Evolutionary conservation across 1,140 invertebrate species (phyloP).

Genomic region (Dolichoris vasculosae): DNA sequence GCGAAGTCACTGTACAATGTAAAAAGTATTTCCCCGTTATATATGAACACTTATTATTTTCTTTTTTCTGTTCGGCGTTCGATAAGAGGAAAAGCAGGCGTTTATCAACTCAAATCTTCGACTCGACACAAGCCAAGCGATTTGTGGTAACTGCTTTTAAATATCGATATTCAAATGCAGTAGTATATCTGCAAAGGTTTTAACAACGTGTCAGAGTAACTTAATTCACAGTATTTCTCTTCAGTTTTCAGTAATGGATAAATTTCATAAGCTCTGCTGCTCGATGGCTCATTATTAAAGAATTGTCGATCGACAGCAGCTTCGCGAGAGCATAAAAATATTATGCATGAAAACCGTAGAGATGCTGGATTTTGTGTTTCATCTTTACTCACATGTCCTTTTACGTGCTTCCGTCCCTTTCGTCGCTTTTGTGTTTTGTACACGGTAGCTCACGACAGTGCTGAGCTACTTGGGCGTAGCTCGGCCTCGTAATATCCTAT

Average conservation of each 20-base stretch:
- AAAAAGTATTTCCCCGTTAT: slow-evolving; percentile 67
- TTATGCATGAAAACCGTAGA: slow-evolving; percentile 5
- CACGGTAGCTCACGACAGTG: slow-evolving; percentile 78
- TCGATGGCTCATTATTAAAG: slow-evolving; percentile 15
- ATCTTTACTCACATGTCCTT: slow-evolving; percentile 67
- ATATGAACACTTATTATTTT: slow-evolving; percentile 43
- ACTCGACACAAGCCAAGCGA: slow-evolving; percentile 65
- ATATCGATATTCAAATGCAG: slow-evolving; percentile 67
- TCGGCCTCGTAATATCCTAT: slow-evolving; percentile 79
- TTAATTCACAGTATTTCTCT: slow-evolving; percentile 46
- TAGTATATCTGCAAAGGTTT: slow-evolving; percentile 67
- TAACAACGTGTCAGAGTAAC: slow-evolving; percentile 18
- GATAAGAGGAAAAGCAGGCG: slow-evolving; percentile 58
- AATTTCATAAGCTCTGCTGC: slow-evolving; percentile 20
- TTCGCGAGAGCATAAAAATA: slow-evolving; percentile 21
- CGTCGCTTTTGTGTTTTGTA: slow-evolving; percentile 74
- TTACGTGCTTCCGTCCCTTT: slow-evolving; percentile 73
- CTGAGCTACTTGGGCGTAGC: slow-evolving; percentile 89
- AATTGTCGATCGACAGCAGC: slow-evolving; percentile 21
- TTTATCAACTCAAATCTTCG: slow-evolving; percentile 36
- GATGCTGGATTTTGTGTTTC: slow-evolving; percentile 19
- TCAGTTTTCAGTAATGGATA: slow-evolving; percentile 37
- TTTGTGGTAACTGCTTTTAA: slow-evolving; percentile 65
- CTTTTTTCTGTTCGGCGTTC: slow-evolving; percentile 56
- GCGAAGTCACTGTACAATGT: slow-evolving; percentile 74